Evolutionary conservation across 1,140 invertebrate species (phyloP).

Genomic region (Drosophila virilis): DNA sequence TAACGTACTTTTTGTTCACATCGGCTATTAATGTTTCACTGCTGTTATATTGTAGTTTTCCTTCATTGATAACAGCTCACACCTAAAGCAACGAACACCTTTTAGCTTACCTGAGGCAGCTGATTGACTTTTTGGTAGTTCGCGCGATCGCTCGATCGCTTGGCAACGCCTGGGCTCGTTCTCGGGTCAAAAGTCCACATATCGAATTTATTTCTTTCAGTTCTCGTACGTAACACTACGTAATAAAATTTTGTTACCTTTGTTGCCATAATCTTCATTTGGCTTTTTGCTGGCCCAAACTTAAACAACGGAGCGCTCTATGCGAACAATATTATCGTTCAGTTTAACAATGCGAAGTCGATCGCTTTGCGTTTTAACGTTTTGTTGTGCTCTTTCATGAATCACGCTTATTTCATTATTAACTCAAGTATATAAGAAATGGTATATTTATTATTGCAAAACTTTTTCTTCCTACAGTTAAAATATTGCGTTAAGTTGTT

Average conservation of each 20-base stretch:
- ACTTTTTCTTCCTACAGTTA: no score
- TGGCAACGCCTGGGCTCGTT: slow-evolving; percentile 40
- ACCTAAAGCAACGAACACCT: neutral
- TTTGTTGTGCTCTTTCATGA: slow-evolving; percentile 12
- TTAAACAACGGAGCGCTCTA: slow-evolving; percentile 57
- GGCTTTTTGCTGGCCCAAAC: slow-evolving; percentile 26
- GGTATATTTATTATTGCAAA: no score
- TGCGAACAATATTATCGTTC: slow-evolving; percentile 54
- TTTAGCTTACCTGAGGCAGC: slow-evolving; percentile 26
- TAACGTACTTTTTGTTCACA: slow-evolving; percentile 50
- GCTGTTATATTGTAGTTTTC: slow-evolving; percentile 74
- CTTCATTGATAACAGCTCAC: slow-evolving; percentile 65
- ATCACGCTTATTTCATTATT: neutral
- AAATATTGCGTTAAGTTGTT: no score
- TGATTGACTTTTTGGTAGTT: slow-evolving; percentile 58
- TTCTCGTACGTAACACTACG: slow-evolving; percentile 57
- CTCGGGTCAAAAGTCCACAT: slow-evolving; percentile 68
- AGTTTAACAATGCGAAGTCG: slow-evolving; percentile 43
- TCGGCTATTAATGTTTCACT: slow-evolving; percentile 69
- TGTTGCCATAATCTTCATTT: slow-evolving; percentile 32
- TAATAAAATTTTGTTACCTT: slow-evolving; percentile 52
- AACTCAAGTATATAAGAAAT: no score
- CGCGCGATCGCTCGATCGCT: slow-evolving; percentile 25
- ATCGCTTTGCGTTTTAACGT: neutral
- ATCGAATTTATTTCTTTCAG: slow-evolving; percentile 58